Conservation (phyloP, 2,797 vertebrate genomes). For the Characodon lateralis region DNA sequence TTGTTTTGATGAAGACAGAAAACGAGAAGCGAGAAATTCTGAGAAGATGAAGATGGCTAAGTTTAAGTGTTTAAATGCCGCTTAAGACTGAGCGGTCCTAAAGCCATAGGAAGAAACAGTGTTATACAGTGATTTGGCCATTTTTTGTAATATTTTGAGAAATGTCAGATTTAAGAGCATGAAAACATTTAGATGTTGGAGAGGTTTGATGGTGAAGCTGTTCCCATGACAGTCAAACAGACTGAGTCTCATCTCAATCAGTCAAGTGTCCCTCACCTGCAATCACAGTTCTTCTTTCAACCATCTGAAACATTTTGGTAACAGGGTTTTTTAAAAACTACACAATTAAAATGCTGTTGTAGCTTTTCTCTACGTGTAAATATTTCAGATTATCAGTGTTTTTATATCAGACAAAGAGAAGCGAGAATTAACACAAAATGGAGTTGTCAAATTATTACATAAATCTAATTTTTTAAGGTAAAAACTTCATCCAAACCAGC, state of each 20-base stretch:
- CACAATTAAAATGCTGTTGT: neutral
- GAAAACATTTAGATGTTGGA: neutral
- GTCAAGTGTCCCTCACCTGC: neutral
- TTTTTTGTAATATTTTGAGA: neutral
- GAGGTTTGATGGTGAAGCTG: neutral
- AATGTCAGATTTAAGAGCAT: neutral
- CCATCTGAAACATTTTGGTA: neutral
- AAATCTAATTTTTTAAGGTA: neutral
- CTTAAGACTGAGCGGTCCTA: slow-evolving; percentile 34
- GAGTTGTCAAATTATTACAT: neutral
- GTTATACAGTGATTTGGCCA: neutral
- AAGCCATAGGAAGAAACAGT: neutral
- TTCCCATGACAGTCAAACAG: neutral
- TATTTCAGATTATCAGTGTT: neutral
- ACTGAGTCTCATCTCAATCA: neutral
- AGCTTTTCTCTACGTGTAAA: neutral
- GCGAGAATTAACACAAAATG: neutral
- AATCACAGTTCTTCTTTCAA: neutral
- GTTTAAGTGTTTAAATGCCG: slow-evolving; percentile 45
- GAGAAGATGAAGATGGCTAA: slow-evolving; percentile 47
- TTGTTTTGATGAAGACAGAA: slow-evolving; percentile 66
- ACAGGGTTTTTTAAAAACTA: neutral
- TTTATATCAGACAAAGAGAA: neutral
- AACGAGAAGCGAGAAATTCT: slow-evolving; percentile 37
- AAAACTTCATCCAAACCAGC: neutral